phyloP scores from a whole-genome alignment of 1,140 invertebrate genomes.

The Rhagoletis pomonella region DNA sequence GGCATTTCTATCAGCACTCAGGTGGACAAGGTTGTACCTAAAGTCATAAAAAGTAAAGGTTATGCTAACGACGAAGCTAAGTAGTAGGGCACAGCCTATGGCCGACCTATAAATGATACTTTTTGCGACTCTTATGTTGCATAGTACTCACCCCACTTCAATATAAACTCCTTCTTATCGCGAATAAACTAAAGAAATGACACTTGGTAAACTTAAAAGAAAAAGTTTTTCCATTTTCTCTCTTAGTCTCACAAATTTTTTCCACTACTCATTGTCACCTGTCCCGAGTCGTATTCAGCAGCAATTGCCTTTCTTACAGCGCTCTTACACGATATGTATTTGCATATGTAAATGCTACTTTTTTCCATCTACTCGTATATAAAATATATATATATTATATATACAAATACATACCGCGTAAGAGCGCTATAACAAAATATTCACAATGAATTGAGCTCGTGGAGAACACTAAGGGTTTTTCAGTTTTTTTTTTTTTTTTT shows the following conservation, averaged over 20 bases:
- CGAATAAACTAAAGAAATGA: background rate
- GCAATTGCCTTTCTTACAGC: background rate
- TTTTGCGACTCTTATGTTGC: too few species aligned
- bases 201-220: background rate
- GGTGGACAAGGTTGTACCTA: background rate
- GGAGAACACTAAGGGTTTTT: too few species aligned
- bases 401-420: too few species aligned
- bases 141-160: background rate
- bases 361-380: too few species aligned
- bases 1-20: background rate
- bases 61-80: background rate
- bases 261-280: background rate
- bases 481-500: too few species aligned
- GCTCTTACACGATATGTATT: too few species aligned
- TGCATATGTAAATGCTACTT: too few species aligned
- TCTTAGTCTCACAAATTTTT: background rate
- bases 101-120: background rate
- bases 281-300: background rate
- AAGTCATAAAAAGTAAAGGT: slow-evolving; percentile 5
- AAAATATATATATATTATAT: too few species aligned
- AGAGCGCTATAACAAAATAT: too few species aligned
- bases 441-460: too few species aligned
- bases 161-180: background rate
- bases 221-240: slow-evolving; percentile 12
- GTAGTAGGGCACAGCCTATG: background rate